Evolutionary conservation across 2,888 invertebrate species (phyloP), one percentile per base, ranked within the genome.

Genomic region (Argyra leucocephala): DNA sequence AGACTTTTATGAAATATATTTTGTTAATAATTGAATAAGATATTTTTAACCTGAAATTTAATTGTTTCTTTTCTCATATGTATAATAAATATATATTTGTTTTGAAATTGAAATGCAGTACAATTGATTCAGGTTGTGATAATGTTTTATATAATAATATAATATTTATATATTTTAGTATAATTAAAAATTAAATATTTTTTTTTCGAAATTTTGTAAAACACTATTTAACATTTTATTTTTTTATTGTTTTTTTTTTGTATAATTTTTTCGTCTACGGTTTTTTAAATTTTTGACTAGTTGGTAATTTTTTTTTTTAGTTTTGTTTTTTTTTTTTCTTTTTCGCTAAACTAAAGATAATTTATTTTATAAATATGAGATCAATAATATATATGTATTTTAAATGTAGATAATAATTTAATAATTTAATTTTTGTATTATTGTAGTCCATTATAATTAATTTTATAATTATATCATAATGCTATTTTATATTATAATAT

Each of bases 341-440:
- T 57, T 57, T 57, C 22, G 57, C 57, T 57, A 57, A 59, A 59
- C 59, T 59, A 59, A 59, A 59, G 15, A 23, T 59, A 59, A 59
- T 48, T 18, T 18, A 18, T 59, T 57, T 57, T 57, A 7, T 57
- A 59, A 59, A 59, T 59, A 59, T 59, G 59, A 59, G 59, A 59
- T 59, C 59, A 59, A 23, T 59, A 23, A 59, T 59, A 48, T 48
- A 18, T 18, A 48, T 48, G 23, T 23, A 23, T 59, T 57, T 59
- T 59, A 23, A 59, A 59, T 59, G 15, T 58, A 23, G 22, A 22
- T 22, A 58, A 58, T 58, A 58, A 22, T 22, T 15, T 59, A 22
- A 58, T 23, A n/a, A n/a, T 57, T 57, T 57, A 57, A 57, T 57
- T 57, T 21, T 21, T 21, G n/a, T 57, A 4, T 57, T 57, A 1